Conservation (phyloP, 53 echinoderm and acorn worm species). For the Echinometra lucunter region DNA sequence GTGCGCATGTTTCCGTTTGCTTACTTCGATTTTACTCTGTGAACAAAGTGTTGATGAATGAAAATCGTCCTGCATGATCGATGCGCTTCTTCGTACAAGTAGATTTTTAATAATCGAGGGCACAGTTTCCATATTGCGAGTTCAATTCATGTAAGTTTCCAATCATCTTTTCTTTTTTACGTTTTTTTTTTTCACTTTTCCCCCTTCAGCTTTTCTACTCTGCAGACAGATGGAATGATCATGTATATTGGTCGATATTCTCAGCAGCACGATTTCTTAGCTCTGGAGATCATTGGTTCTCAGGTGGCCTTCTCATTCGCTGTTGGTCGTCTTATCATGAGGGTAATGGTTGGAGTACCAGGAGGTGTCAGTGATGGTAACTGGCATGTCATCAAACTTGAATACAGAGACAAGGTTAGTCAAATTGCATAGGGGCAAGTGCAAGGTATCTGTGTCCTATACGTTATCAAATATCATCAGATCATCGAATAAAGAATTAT, state of each 20-base stretch:
- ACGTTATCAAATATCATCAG: too few species aligned
- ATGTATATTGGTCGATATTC: conserved; percentile 90
- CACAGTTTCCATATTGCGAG: too few species aligned
- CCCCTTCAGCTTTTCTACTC: conserved; percentile 83
- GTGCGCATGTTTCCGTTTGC: too few species aligned
- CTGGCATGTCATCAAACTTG: conserved; percentile 87
- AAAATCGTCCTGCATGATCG: too few species aligned
- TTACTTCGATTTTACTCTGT: too few species aligned
- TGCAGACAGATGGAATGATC: conserved; percentile 80
- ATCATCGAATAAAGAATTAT: too few species aligned
- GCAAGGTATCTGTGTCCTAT: too few species aligned
- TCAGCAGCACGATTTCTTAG: conserved; percentile 89
- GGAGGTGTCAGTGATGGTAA: conserved; percentile 90
- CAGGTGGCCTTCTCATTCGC: conserved; percentile 91
- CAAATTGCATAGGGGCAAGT: too few species aligned
- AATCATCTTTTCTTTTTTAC: background rate
- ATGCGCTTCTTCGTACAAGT: too few species aligned
- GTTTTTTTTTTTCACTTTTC: background rate
- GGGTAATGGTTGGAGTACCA: conserved; percentile 85
- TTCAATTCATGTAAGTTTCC: too few species aligned
- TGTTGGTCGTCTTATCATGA: conserved; percentile 86
- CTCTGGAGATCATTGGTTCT: conserved; percentile 84
- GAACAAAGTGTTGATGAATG: too few species aligned
- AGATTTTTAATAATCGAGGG: too few species aligned
- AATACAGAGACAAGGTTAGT: conserved; percentile 83